Percentiles rank a stretch among this genome's conserved stretches.
Evolutionary conservation across 2,888 invertebrate species (phyloP).

Genomic region (Yponomeuta cagnagella): DNA sequence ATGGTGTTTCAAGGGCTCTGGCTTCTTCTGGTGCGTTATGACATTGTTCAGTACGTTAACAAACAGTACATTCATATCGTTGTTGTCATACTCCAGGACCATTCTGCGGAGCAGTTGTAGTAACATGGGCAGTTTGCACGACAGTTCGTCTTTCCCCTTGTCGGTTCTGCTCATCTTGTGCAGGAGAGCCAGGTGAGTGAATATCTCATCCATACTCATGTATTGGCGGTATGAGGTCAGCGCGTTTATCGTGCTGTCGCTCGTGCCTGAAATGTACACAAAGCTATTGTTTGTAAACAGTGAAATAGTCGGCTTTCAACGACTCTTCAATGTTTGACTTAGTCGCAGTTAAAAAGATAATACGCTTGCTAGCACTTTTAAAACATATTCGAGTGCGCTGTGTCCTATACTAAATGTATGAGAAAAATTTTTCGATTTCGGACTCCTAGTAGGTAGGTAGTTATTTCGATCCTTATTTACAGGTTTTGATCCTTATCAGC

Average conservation of each 20-base stretch:
- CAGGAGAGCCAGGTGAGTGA: conserved; percentile 47
- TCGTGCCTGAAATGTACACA: conserved; percentile 41
- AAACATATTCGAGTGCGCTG: too few relatives aligned
- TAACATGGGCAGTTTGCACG: conserved; percentile 35
- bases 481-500: too few relatives aligned
- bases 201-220: conserved; percentile 53
- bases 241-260: conserved; percentile 39
- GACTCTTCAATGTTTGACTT: too few relatives aligned
- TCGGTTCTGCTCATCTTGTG: conserved; percentile 38
- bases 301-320: too few relatives aligned
- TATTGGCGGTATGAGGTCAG: conserved; percentile 41
- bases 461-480: too few relatives aligned
- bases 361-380: too few relatives aligned
- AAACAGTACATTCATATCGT: conserved; percentile 53
- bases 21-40: conserved; percentile 34
- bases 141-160: conserved; percentile 39
- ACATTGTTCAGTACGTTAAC: conserved; percentile 52
- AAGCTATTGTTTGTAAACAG: too few relatives aligned
- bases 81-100: conserved; percentile 51
- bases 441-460: too few relatives aligned
- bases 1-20: neutral
- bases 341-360: too few relatives aligned
- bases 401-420: too few relatives aligned
- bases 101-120: conserved; percentile 44
- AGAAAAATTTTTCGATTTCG: too few relatives aligned